A percentile compares a stretch with the other conserved stretches of the same genome.
phyloP scores from a whole-genome alignment of 2,113 vertebrate genomes.

The Hyla sarda region DNA sequence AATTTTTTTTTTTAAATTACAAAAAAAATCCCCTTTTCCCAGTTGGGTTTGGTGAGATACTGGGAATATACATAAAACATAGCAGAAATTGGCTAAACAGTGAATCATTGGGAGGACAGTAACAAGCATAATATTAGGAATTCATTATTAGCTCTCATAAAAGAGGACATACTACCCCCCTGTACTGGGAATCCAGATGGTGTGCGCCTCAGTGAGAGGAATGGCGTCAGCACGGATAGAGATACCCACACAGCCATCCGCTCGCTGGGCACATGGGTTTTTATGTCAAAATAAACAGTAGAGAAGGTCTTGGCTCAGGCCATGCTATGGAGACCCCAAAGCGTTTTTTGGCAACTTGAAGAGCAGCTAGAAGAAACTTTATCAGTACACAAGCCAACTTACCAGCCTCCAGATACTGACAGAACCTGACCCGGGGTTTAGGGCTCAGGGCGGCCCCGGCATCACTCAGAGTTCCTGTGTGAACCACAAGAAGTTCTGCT shows the following conservation, averaged over 20 bases:
- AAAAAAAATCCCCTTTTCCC: too few relatives aligned
- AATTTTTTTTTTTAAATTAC: too few relatives aligned
- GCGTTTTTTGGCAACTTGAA: neutral
- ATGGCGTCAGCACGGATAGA: constrained; percentile 19
- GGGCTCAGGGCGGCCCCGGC: neutral
- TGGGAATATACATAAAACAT: neutral
- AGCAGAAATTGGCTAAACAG: neutral
- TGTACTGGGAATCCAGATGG: constrained; percentile 30
- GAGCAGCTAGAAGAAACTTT: constrained; percentile 3
- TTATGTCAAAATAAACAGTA: constrained; percentile 32
- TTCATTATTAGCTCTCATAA: neutral
- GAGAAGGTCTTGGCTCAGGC: constrained; percentile 29
- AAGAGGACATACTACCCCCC: constrained; percentile 8
- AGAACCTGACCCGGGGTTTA: constrained; percentile 11
- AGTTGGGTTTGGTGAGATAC: neutral
- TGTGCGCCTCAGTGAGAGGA: neutral
- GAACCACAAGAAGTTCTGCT: constrained; percentile 4
- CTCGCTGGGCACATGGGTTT: constrained; percentile 15
- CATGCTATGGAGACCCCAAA: constrained; percentile 35
- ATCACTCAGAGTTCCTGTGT: constrained; percentile 33
- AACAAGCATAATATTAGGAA: neutral
- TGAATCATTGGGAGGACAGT: neutral
- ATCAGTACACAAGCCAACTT: constrained; percentile 4
- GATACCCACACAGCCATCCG: constrained; percentile 1
- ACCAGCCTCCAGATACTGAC: neutral